Base-by-base conservation (phyloP, 2,113 vertebrate genomes). In the Corythornis cristatus region DNA sequence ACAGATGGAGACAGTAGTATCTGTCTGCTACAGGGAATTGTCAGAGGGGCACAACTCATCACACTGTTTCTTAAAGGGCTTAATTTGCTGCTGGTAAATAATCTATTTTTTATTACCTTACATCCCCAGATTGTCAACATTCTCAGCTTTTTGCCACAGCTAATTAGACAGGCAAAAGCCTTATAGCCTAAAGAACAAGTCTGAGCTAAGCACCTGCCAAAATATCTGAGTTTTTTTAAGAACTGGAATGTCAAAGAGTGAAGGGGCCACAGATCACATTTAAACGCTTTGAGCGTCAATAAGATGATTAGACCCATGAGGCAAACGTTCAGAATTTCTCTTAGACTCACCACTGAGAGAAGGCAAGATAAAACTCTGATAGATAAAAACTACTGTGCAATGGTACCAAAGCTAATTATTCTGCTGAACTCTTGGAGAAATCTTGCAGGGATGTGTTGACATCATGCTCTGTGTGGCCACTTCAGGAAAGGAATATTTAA, bases 141-240 rank as follows among this genome's bases (percentile, higher is more conserved):
- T 90, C 86, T 93, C 93, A 77, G 90, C 88, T 96, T 96, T 97
- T 94, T 96, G 86, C 96, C 95, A 94, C 93, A 97, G 94, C 94
- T 97, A 97, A 97, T 97, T 96, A 97, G 97, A 97, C 95, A 97
- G 94, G 96, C 95, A 96, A 97, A 97, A 94, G 91, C 91, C 84
- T 96, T 73, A 93, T 94, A 93, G 90, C 93, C 93, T 93, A 88
- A 93, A 95, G 94, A 97, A 96, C 95, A 83, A 96, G 95, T 78
- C 92, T 93, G 88, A 91, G 87, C 85, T 92, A 93, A 97, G 95
- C 95, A 97, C 95, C 97, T 97, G 96, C 95, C 93, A 97, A 95
- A 93, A 93, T 94, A 85, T 89, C 89, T 72, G 94, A 67, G 93
- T 93, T 96, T 96, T 94, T 96, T 94, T 83, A 93, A 96, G 89